Evolutionary conservation across 2,888 invertebrate genomes (phyloP).

Genomic region (Pemphredon lugubris): DNA sequence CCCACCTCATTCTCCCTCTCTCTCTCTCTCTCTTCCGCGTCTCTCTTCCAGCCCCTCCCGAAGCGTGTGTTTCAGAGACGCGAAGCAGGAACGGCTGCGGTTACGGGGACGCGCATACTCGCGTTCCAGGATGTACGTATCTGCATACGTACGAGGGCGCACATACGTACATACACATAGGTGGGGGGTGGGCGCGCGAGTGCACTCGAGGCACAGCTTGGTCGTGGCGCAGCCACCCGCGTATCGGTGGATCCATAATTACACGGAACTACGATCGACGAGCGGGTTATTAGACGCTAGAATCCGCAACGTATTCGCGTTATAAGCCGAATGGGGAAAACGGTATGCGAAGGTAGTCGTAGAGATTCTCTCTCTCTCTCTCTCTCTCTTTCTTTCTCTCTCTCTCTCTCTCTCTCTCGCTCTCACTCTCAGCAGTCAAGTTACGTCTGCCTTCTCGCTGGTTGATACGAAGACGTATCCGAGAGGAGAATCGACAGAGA

Average conservation of each 20-base stretch:
- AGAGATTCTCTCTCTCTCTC: conserved; percentile 5
- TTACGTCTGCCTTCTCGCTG: no score
- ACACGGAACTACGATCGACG: conserved; percentile 61
- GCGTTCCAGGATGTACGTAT: conserved; percentile 4
- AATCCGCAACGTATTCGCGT: conserved; percentile 40
- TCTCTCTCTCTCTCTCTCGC: no score
- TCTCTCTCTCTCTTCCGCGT: no score
- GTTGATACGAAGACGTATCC: no score
- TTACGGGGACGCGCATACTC: conserved; percentile 41
- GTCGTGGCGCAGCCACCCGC: conserved; percentile 26
- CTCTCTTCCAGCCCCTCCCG: conserved; percentile 7
- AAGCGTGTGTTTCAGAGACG: conserved; percentile 36
- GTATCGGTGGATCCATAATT: conserved; percentile 65
- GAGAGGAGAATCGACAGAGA: no score
- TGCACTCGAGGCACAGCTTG: conserved; percentile 17
- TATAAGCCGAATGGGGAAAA: conserved; percentile 35
- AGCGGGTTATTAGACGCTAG: conserved; percentile 61
- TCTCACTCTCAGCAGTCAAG: no score
- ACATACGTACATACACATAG: no score
- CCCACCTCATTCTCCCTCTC: no score
- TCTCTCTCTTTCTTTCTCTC: no score
- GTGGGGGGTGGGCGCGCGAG: conserved; percentile 4
- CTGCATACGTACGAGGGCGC: not conserved
- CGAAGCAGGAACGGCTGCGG: conserved; percentile 48
- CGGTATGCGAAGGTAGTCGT: conserved; percentile 31